Conservation (phyloP, 2,888 invertebrate species). For the Sminthurides aquaticus region DNA sequence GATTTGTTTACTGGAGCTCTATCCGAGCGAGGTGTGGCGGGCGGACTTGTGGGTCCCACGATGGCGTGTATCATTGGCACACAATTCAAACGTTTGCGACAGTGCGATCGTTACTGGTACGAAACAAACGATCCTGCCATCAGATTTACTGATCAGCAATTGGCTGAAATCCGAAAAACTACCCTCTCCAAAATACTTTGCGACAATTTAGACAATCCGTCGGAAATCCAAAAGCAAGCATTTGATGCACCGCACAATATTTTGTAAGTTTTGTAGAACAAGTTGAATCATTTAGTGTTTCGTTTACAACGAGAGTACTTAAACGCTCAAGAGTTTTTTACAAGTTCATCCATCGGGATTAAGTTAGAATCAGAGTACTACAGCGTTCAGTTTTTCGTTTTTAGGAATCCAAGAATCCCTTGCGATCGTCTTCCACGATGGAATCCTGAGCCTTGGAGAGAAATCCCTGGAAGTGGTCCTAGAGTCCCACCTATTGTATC, state of each 20-base stretch:
- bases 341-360: too few species aligned
- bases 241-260: conserved; percentile 79
- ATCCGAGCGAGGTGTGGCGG: conserved; percentile 78
- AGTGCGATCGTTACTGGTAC: conserved; percentile 93
- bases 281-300: background rate
- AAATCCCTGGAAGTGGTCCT: conserved; percentile 46
- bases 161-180: conserved; percentile 77
- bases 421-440: conserved; percentile 72
- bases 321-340: too few species aligned
- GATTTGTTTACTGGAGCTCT: conserved; percentile 93
- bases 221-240: conserved; percentile 78
- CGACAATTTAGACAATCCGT: conserved; percentile 77
- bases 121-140: conserved; percentile 73
- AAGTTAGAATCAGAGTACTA: too few species aligned
- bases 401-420: conserved; percentile 74
- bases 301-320: too few species aligned
- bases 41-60: conserved; percentile 88
- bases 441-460: conserved; percentile 76
- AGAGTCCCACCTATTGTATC: conserved; percentile 8
- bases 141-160: conserved; percentile 74
- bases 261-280: conserved; percentile 17
- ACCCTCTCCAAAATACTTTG: conserved; percentile 79
- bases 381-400: too few species aligned
- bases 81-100: conserved; percentile 80
- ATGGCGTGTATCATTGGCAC: conserved; percentile 86